Evolutionary conservation across 2,113 vertebrate species (phyloP).

Genomic region (Grammomys surdaster): DNA sequence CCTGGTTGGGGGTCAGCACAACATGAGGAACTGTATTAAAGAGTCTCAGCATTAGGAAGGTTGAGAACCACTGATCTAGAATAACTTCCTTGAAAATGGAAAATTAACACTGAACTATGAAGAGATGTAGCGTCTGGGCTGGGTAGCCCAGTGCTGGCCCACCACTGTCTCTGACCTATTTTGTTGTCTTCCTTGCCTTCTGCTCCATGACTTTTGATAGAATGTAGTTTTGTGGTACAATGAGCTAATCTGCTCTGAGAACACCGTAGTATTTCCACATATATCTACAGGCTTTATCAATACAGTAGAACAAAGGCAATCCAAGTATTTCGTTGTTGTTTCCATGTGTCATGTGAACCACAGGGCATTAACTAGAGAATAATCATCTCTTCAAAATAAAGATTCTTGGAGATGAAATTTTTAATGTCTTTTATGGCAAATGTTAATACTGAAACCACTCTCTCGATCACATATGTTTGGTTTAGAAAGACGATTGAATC

Average conservation of each 20-base stretch:
- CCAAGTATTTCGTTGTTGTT: not conserved
- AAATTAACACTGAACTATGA: not conserved
- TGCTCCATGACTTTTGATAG: not conserved
- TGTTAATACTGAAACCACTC: not conserved
- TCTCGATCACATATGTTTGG: not conserved
- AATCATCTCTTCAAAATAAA: constrained; percentile 28
- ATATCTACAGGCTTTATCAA: not conserved
- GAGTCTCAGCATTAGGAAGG: not conserved
- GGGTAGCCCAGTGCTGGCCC: not conserved
- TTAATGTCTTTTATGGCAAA: constrained; percentile 47
- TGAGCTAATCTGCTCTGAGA: not conserved
- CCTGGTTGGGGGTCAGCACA: not conserved
- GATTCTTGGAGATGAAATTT: constrained; percentile 24
- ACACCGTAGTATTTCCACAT: constrained; percentile 24
- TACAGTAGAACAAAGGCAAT: not conserved
- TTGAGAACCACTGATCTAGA: not conserved
- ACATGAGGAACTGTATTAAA: not conserved
- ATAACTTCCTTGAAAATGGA: constrained; percentile 6
- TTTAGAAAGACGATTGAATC: not conserved
- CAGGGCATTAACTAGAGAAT: not conserved
- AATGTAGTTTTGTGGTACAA: not conserved
- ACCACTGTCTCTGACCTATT: not conserved
- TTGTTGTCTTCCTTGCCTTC: not conserved
- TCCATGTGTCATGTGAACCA: not conserved
- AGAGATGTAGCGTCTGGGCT: not conserved